phyloP scores from a whole-genome alignment of 2,113 vertebrate genomes.

The Hydropotes inermis region DNA sequence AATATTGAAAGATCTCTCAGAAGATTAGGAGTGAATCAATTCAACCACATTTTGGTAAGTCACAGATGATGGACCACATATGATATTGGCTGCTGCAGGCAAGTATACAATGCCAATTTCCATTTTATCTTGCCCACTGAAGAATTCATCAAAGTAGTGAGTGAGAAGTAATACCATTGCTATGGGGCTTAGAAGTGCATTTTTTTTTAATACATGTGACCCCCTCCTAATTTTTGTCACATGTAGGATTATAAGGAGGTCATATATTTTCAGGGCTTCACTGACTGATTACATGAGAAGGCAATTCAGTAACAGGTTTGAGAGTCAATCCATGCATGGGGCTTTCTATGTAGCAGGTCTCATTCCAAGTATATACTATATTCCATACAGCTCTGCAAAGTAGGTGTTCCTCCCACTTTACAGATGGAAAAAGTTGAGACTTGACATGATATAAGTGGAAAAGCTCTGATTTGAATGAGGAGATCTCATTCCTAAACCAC shows the following conservation, averaged over 20 bases:
- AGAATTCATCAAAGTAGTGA: conserved; percentile 18
- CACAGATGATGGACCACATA: neutral
- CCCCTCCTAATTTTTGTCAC: neutral
- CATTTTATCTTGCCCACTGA: conserved; percentile 10
- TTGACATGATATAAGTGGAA: neutral
- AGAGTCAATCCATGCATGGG: neutral
- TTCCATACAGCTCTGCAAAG: neutral
- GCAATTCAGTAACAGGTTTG: neutral
- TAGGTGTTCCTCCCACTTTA: neutral
- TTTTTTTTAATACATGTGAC: neutral
- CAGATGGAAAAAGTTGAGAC: neutral
- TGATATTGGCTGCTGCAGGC: neutral
- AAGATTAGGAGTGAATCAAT: conserved; percentile 15
- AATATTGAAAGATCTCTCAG: conserved; percentile 56
- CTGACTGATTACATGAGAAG: neutral
- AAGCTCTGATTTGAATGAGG: neutral
- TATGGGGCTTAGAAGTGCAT: neutral
- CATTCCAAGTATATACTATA: neutral
- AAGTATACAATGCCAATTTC: neutral
- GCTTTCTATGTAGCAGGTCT: neutral
- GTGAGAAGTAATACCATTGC: neutral
- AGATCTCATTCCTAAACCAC: neutral
- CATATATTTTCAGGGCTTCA: neutral
- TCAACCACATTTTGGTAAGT: neutral
- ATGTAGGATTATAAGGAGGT: neutral